Percentiles rank a stretch among this genome's conserved stretches.
phyloP scores from a whole-genome alignment of 2,113 vertebrate species.

The Eulemur rufifrons region DNA sequence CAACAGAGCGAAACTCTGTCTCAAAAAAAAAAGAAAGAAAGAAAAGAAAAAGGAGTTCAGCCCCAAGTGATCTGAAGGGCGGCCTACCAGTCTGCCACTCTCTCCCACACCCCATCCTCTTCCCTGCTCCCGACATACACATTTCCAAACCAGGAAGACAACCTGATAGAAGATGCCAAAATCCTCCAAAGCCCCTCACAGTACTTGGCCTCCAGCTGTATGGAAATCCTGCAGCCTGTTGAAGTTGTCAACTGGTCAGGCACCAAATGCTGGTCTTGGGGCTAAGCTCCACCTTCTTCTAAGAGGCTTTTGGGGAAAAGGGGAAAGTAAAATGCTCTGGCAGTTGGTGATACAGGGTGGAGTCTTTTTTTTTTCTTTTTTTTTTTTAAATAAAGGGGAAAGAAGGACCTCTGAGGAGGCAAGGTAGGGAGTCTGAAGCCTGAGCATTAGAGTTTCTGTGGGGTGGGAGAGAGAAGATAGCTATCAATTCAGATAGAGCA shows the following conservation, averaged over 20 bases:
- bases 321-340: not conserved
- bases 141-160: not conserved
- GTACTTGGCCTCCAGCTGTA: not conserved
- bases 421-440: slow-evolving; percentile 11
- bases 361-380: not conserved
- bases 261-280: not conserved
- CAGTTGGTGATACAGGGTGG: not conserved
- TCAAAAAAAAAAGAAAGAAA: too few relatives aligned
- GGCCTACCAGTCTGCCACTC: not conserved
- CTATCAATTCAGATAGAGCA: not conserved
- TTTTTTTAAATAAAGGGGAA: not conserved
- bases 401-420: slow-evolving; percentile 35
- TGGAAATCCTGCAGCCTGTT: not conserved
- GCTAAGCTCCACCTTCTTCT: not conserved
- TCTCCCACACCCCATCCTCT: not conserved
- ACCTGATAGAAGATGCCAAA: not conserved
- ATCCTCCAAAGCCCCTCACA: not conserved
- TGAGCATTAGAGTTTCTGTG: not conserved
- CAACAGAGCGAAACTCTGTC: too few relatives aligned
- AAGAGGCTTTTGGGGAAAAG: not conserved
- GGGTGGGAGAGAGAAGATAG: not conserved
- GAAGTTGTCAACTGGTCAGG: not conserved
- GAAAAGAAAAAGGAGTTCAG: not conserved
- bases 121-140: not conserved
- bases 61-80: not conserved